These are phyloP conservation scores for Toxotes chatareus DNA, from an alignment of 2,113 vertebrate species.

Conservation along the genomic window DNA sequence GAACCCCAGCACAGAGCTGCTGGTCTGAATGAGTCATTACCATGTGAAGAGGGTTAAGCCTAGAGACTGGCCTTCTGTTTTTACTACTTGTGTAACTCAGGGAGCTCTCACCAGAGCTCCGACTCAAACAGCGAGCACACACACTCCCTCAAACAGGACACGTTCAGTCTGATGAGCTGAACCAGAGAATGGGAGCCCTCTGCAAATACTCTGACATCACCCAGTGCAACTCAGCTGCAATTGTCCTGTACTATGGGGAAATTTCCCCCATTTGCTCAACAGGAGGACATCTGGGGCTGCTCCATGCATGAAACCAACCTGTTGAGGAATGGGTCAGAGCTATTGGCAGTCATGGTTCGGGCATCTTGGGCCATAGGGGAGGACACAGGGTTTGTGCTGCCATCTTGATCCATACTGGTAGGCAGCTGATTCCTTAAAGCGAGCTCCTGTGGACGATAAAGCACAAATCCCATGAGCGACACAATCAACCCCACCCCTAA, in stretches of 20 bases:
- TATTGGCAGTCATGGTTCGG: constrained; percentile 98
- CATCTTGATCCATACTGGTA: constrained; percentile 94
- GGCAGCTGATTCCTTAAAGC: constrained; percentile 96
- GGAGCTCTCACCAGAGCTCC: constrained; percentile 40
- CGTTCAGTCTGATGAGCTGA: constrained; percentile 1
- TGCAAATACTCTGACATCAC: constrained; percentile 1
- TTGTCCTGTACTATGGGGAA: neutral
- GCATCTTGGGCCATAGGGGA: constrained; percentile 97
- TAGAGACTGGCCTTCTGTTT: constrained; percentile 61
- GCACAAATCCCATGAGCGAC: constrained; percentile 32
- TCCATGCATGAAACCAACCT: constrained; percentile 83
- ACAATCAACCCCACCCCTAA: constrained; percentile 29
- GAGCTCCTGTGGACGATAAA: constrained; percentile 88
- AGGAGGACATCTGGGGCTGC: neutral
- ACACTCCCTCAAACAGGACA: constrained; percentile 22
- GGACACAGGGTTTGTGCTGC: constrained; percentile 92
- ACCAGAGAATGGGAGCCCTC: constrained; percentile 16
- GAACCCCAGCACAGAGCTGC: constrained; percentile 12
- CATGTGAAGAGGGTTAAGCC: constrained; percentile 76
- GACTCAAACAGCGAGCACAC: constrained; percentile 28
- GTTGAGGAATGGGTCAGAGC: constrained; percentile 99
- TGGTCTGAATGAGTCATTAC: constrained; percentile 69
- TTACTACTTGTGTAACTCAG: constrained; percentile 62
- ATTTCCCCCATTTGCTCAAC: constrained; percentile 5
- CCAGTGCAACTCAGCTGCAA: constrained; percentile 4